Conservation (phyloP, 2,113 vertebrate species). For the Mirounga angustirostris region DNA sequence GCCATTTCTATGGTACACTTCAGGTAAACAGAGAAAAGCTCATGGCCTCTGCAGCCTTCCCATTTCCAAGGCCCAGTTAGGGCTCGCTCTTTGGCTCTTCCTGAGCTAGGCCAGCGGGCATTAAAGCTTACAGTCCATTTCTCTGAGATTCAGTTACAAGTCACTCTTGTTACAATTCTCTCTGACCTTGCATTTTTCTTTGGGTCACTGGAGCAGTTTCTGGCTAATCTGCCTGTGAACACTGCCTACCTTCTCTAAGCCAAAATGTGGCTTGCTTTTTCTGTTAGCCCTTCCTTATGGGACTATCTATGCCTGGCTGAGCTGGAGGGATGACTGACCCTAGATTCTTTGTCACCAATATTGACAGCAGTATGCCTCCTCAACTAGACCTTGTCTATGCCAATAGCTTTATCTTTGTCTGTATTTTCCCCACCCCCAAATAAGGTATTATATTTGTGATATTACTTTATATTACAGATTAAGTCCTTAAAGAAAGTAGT, state of each 20-base stretch:
- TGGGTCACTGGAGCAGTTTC: neutral
- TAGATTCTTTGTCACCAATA: neutral
- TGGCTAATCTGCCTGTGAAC: neutral
- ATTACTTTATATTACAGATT: conserved; percentile 27
- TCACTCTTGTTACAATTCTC: conserved; percentile 27
- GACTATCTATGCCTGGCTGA: neutral
- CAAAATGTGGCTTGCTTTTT: neutral
- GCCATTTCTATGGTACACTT: neutral
- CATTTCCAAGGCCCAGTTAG: neutral
- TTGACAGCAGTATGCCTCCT: neutral
- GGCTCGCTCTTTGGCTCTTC: neutral
- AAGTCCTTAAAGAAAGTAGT: neutral
- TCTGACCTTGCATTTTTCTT: conserved; percentile 39
- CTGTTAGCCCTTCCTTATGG: neutral
- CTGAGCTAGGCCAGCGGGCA: neutral
- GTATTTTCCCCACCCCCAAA: neutral
- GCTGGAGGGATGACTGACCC: neutral
- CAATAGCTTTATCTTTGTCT: neutral
- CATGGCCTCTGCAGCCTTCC: neutral
- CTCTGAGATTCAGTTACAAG: neutral
- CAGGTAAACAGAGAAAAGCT: conserved; percentile 46
- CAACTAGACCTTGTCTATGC: neutral
- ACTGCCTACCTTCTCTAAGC: neutral
- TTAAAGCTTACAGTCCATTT: neutral
- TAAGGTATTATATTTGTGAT: neutral